Conservation (phyloP, 2,888 invertebrate species). For the Helobdella robusta region DNA sequence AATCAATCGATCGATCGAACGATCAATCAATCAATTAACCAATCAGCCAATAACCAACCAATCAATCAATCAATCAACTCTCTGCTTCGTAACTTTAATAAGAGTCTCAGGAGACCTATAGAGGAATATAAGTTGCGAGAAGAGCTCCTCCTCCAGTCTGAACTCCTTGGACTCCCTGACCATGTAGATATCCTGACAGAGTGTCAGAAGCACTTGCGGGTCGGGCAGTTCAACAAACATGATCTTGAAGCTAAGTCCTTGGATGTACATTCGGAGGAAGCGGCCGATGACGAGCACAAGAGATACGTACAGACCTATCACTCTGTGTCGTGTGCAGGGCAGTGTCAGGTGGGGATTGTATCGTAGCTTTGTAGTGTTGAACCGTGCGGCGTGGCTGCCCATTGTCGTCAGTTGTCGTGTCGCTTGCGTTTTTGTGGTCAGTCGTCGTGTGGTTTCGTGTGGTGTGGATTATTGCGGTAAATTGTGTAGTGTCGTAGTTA, state of each 20-base stretch:
- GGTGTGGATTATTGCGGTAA: too few species aligned
- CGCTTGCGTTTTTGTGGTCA: too few species aligned
- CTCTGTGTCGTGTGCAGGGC: slow-evolving; percentile 58
- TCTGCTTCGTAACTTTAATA: slow-evolving; percentile 59
- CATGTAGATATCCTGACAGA: slow-evolving; percentile 57
- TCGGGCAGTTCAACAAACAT: slow-evolving; percentile 58
- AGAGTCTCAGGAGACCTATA: slow-evolving; percentile 90
- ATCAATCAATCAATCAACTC: too few species aligned
- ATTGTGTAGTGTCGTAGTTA: too few species aligned
- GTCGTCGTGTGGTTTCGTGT: too few species aligned
- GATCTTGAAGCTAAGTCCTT: slow-evolving; percentile 73
- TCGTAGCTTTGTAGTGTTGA: not conserved
- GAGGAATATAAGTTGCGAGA: slow-evolving; percentile 92
- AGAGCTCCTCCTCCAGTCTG: slow-evolving; percentile 87
- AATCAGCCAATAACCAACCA: too few species aligned
- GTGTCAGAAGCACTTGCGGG: slow-evolving; percentile 55
- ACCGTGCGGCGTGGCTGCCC: too few species aligned
- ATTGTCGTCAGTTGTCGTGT: too few species aligned
- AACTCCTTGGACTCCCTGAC: slow-evolving; percentile 88
- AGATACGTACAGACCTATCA: slow-evolving; percentile 89
- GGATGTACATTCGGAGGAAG: slow-evolving; percentile 75
- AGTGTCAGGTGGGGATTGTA: not conserved
- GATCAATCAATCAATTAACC: too few species aligned
- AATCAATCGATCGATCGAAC: too few species aligned
- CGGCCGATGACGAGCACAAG: slow-evolving; percentile 85